A percentile compares a stretch with the other conserved stretches of the same genome.
These are phyloP conservation scores for Parascotia fuliginaria DNA, from an alignment of 2,888 invertebrate genomes.

Conservation along the genomic window DNA sequence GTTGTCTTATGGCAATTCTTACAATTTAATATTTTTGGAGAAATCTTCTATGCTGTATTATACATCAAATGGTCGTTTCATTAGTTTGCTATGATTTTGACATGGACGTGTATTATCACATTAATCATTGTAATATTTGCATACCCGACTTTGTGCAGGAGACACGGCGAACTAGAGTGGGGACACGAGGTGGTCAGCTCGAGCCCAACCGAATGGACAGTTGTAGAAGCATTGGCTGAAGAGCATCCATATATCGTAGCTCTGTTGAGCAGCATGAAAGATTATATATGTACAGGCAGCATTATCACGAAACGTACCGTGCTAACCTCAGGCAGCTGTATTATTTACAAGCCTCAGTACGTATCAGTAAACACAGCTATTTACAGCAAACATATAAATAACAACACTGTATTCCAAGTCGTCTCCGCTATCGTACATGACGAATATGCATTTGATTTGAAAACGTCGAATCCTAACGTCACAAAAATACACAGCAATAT, in stretches of 20 bases:
- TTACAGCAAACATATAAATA: slow-evolving; percentile 39
- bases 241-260: slow-evolving; percentile 64
- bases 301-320: slow-evolving; percentile 56
- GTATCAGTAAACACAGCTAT: slow-evolving; percentile 59
- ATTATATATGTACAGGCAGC: slow-evolving; percentile 65
- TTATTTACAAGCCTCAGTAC: slow-evolving; percentile 47
- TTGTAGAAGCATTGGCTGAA: slow-evolving; percentile 64
- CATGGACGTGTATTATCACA: slow-evolving; percentile 39
- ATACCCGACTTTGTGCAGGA: slow-evolving; percentile 3
- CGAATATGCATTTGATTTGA: slow-evolving; percentile 57
- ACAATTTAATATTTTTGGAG: background rate
- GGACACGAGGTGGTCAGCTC: background rate
- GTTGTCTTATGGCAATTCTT: background rate
- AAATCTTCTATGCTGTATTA: background rate
- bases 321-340: slow-evolving; percentile 68
- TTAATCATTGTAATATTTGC: slow-evolving; percentile 24
- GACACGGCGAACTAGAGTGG: background rate
- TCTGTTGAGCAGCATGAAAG: slow-evolving; percentile 49
- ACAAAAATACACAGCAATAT: slow-evolving; percentile 64
- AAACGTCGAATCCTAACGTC: slow-evolving; percentile 44
- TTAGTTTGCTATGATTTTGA: slow-evolving; percentile 51
- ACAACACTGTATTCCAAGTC: slow-evolving; percentile 50
- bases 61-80: slow-evolving; percentile 36
- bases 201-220: slow-evolving; percentile 45
- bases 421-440: slow-evolving; percentile 50